Evolutionary conservation across 2,888 invertebrate genomes (phyloP).

Genomic region (Cryptosula pallasiana): DNA sequence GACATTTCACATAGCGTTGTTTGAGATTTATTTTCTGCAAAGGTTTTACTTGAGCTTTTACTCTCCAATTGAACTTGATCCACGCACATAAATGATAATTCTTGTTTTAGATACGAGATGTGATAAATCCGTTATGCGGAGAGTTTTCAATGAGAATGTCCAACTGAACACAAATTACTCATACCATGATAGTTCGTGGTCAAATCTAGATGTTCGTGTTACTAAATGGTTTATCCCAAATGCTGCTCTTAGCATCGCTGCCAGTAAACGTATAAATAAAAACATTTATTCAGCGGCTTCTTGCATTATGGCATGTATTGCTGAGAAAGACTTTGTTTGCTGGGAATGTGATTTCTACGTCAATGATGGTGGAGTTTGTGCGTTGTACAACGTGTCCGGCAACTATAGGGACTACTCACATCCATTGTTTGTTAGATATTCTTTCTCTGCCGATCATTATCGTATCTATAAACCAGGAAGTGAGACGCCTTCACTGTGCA

Average conservation of each 20-base stretch:
- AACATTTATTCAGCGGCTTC: neutral
- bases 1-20: no score
- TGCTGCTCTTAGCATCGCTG: neutral
- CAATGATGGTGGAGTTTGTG: neutral
- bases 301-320: neutral
- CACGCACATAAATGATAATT: no score
- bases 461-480: neutral
- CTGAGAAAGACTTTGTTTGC: neutral
- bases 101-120: neutral
- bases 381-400: neutral
- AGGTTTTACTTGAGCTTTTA: no score
- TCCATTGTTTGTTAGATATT: neutral
- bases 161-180: neutral
- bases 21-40: no score
- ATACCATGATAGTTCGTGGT: neutral
- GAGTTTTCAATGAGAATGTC: neutral
- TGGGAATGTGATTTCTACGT: neutral
- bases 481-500: neutral
- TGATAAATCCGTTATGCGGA: neutral
- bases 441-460: neutral
- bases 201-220: neutral
- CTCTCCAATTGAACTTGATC: no score
- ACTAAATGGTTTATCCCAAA: neutral
- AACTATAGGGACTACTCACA: neutral
- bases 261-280: neutral